Base-by-base conservation (phyloP, 2,113 vertebrate genomes). In the Pao palembangensis region DNA sequence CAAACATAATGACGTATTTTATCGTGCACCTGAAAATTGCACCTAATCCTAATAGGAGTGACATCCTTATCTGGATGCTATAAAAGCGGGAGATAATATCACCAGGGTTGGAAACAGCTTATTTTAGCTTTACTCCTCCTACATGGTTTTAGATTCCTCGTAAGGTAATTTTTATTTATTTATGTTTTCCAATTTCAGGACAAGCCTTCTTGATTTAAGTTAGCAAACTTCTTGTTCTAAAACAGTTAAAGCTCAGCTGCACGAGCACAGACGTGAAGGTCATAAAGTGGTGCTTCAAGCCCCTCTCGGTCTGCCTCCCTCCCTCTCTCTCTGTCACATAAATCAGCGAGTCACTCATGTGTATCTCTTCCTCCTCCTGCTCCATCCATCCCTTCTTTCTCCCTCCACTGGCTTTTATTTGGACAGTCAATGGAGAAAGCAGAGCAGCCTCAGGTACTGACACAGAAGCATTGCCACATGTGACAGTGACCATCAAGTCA, bases 371-470 rank as follows among this genome's bases (percentile, higher is more conserved):
- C 56, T 61, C 69, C 71, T 75, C 69, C 47, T 73, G 20, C 55
- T 72, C 73, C 12, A 34, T 71, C 64, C 77, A 15, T 65, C 44
- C 49, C 50, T 11, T 10, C 71, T 25, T 79, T 77, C 73, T 81
- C 75, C 70, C 79, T 81, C 73, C 78, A 43, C 63, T 74, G 71
- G 69, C 41, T 84, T 85, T 87, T 87, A 87, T 84, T 72, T 76
- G 69, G 73, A 84, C 71, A 66, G 74, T 62, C 54, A 78, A 87
- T 76, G 82, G 74, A 60, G 76, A 87, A 87, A 89, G 67, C 78
- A 85, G 85, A 85, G n/a, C 34, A 1, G 58, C 21, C 50, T 51
- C 51, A 56, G 62, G 55, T 48, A 56, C 44, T 2, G 38, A 50
- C 69, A 44, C 69, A 44, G 57, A 53, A 75, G 62, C 38, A 17